Conservation (phyloP, 2,888 invertebrate genomes). For the Hofmannophila pseudospretella region DNA sequence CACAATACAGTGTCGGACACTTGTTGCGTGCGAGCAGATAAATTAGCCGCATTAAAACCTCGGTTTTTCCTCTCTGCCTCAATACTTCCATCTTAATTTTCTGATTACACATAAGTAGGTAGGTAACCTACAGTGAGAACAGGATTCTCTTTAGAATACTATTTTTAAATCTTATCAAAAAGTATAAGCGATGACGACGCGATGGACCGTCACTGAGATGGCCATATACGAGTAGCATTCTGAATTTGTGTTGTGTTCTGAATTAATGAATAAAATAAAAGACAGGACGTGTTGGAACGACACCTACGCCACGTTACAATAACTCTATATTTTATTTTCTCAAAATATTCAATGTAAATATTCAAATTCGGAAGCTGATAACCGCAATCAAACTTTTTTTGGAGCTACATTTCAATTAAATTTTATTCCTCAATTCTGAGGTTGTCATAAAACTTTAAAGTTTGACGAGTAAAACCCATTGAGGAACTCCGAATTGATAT, state of each 20-base stretch:
- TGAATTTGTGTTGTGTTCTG: too few species aligned
- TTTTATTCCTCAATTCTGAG: conserved; percentile 75
- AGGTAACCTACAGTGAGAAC: too few species aligned
- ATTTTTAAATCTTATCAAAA: too few species aligned
- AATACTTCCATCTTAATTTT: not conserved
- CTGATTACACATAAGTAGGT: too few species aligned
- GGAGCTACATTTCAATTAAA: conserved; percentile 75
- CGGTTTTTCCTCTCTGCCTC: not conserved
- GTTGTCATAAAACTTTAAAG: conserved; percentile 75
- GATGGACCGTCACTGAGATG: too few species aligned
- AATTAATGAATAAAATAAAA: not conserved
- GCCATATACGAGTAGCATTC: too few species aligned
- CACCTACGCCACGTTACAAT: not conserved
- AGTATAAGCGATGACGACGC: too few species aligned
- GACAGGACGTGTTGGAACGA: not conserved
- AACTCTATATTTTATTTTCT: conserved; percentile 3
- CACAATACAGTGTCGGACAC: conserved; percentile 16
- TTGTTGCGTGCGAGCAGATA: not conserved
- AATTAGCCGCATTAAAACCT: not conserved
- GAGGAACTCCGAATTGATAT: conserved; percentile 77
- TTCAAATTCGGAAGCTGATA: conserved; percentile 77
- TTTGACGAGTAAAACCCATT: conserved; percentile 77
- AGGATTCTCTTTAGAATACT: too few species aligned
- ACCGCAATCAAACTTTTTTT: conserved; percentile 72
- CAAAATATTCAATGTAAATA: conserved; percentile 62